Conservation (phyloP, 2,888 invertebrate genomes). For the Drosophila pegasa region DNA sequence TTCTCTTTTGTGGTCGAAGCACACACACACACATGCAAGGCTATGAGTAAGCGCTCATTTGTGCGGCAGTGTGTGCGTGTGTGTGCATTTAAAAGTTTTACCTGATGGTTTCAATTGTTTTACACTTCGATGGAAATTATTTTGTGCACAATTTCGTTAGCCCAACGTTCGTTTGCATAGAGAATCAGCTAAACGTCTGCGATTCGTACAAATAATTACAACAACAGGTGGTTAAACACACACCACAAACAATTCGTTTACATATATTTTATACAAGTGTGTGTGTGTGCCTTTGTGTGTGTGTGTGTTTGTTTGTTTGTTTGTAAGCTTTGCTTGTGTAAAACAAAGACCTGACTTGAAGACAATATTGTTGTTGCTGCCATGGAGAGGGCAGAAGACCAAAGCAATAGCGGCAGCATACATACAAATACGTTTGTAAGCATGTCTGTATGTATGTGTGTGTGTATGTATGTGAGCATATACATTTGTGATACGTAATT, state of each 20-base stretch:
- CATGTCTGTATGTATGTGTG: constrained; percentile 7
- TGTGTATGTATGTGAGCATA: constrained; percentile 21
- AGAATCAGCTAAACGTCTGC: constrained; percentile 50
- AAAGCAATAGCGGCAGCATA: constrained; percentile 50
- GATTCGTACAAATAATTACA: constrained; percentile 47
- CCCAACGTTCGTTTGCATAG: constrained; percentile 36
- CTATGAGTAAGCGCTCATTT: constrained; percentile 49
- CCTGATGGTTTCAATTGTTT: constrained; percentile 76
- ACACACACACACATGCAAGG: constrained; percentile 40
- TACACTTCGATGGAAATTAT: constrained; percentile 56
- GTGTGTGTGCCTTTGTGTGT: neutral
- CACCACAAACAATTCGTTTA: constrained; percentile 10
- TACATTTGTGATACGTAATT: constrained; percentile 78
- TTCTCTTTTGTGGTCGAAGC: constrained; percentile 74
- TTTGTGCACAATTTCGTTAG: constrained; percentile 62
- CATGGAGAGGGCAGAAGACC: constrained; percentile 54
- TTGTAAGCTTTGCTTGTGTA: constrained; percentile 46
- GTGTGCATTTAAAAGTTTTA: constrained; percentile 57
- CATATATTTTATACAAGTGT: constrained; percentile 12
- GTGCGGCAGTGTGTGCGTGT: constrained; percentile 28
- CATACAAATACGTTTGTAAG: constrained; percentile 28
- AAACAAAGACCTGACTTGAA: constrained; percentile 64
- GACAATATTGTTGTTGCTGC: constrained; percentile 51
- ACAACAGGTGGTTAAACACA: constrained; percentile 44
- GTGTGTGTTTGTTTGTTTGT: constrained; percentile 30